Percentiles rank a stretch among this genome's conserved stretches.
phyloP scores from a whole-genome alignment of 2,113 vertebrate species.

The Perca flavescens region DNA sequence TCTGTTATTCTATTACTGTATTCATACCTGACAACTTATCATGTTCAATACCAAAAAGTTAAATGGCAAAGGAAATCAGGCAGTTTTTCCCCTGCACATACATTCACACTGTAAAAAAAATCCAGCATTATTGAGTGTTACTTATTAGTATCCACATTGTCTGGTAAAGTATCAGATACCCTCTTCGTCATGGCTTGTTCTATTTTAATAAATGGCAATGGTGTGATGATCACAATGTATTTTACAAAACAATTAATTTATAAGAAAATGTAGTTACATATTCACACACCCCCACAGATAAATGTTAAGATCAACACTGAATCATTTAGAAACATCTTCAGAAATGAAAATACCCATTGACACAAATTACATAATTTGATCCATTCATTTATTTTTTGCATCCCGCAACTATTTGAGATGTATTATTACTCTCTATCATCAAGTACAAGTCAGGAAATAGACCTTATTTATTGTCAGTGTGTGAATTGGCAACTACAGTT shows the following conservation, averaged over 20 bases:
- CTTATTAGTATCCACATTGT: slow-evolving; percentile 65
- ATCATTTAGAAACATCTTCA: slow-evolving; percentile 73
- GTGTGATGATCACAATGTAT: slow-evolving; percentile 73
- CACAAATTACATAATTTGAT: slow-evolving; percentile 63
- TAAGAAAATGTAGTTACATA: slow-evolving; percentile 83
- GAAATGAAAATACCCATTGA: slow-evolving; percentile 74
- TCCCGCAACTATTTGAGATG: slow-evolving; percentile 45
- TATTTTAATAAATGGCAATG: slow-evolving; percentile 60
- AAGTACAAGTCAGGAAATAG: slow-evolving; percentile 76
- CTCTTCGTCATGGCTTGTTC: slow-evolving; percentile 59
- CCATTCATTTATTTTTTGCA: slow-evolving; percentile 51
- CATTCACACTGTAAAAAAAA: slow-evolving; percentile 77
- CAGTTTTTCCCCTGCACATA: slow-evolving; percentile 60
- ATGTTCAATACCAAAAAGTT: slow-evolving; percentile 62
- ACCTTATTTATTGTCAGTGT: slow-evolving; percentile 73
- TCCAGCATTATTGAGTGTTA: slow-evolving; percentile 75
- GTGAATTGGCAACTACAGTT: slow-evolving; percentile 77
- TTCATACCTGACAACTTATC: slow-evolving; percentile 62
- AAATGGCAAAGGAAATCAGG: slow-evolving; percentile 56
- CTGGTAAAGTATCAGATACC: slow-evolving; percentile 61
- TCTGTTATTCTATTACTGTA: slow-evolving; percentile 60
- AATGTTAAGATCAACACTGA: slow-evolving; percentile 74
- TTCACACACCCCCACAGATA: slow-evolving; percentile 80
- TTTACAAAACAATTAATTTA: slow-evolving; percentile 72
- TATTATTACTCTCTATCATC: slow-evolving; percentile 70